Conservation (phyloP, 2,797 vertebrate species). For the Sebastes diploproa region DNA sequence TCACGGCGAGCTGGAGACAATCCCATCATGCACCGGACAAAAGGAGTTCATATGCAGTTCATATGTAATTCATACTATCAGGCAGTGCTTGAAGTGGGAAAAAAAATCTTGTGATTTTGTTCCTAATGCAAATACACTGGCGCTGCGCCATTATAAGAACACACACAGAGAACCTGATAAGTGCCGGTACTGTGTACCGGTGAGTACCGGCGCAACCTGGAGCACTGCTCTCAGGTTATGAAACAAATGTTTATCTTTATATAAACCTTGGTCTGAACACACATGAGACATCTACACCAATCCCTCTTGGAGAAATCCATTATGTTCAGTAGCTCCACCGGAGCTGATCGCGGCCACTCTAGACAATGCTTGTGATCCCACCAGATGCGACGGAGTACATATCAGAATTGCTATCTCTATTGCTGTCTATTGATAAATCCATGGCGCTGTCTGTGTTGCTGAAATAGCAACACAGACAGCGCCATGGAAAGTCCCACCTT, state of each 20-base stretch:
- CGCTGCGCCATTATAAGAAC: no score
- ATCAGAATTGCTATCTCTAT: no score
- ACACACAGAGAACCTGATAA: no score
- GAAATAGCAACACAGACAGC: no score
- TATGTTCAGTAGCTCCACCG: not conserved
- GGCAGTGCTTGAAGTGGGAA: no score
- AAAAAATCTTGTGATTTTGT: no score
- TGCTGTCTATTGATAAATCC: not conserved
- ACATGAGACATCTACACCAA: not conserved
- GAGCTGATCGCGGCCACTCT: no score
- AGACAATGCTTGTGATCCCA: no score
- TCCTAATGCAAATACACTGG: no score
- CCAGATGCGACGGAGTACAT: no score
- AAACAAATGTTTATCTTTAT: not conserved
- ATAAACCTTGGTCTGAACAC: not conserved
- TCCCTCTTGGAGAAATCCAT: not conserved
- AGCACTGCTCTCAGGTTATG: not conserved
- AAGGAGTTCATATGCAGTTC: not conserved
- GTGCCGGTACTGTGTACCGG: no score
- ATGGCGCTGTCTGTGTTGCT: not conserved
- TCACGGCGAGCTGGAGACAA: not conserved
- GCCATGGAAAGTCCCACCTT: not conserved
- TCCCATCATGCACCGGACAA: not conserved
- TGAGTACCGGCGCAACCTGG: no score
- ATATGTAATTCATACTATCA: not conserved